Percentiles rank a stretch among this genome's conserved stretches.
These are phyloP conservation scores for Stenichneumon culpator DNA, from an alignment of 2,888 invertebrate species.

Conservation along the genomic window DNA sequence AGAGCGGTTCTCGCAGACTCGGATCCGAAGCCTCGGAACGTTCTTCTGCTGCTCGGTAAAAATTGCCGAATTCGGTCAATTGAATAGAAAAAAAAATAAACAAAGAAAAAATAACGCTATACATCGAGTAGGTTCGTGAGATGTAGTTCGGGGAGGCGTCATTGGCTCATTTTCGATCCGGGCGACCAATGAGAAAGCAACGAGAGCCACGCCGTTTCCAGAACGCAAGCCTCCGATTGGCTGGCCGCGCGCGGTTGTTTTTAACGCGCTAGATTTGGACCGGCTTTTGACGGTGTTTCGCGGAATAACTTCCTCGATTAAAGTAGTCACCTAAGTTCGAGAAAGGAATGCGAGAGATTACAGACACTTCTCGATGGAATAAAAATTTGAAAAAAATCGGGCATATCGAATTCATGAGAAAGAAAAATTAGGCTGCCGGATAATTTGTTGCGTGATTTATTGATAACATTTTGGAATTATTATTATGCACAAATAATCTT, in stretches of 20 bases:
- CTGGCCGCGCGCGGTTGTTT: not conserved
- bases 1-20: slow-evolving; percentile 40
- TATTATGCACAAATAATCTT: too few species aligned
- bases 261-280: slow-evolving; percentile 23
- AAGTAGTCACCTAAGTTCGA: too few species aligned
- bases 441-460: too few species aligned
- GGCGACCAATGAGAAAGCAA: not conserved
- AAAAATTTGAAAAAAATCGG: too few species aligned
- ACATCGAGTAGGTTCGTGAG: not conserved
- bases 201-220: not conserved
- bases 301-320: too few species aligned
- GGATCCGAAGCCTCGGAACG: slow-evolving; percentile 76
- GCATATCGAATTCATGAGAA: too few species aligned
- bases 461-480: too few species aligned
- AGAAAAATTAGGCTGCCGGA: too few species aligned
- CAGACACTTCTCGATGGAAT: too few species aligned
- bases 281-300: not conserved
- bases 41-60: slow-evolving; percentile 83
- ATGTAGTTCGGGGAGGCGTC: too few species aligned
- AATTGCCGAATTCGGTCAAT: not conserved
- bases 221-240: not conserved
- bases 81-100: slow-evolving; percentile 31
- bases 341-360: too few species aligned
- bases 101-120: not conserved
- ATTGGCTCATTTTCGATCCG: not conserved